Conservation (phyloP, 2,888 invertebrate genomes). For the Acleris literana region DNA sequence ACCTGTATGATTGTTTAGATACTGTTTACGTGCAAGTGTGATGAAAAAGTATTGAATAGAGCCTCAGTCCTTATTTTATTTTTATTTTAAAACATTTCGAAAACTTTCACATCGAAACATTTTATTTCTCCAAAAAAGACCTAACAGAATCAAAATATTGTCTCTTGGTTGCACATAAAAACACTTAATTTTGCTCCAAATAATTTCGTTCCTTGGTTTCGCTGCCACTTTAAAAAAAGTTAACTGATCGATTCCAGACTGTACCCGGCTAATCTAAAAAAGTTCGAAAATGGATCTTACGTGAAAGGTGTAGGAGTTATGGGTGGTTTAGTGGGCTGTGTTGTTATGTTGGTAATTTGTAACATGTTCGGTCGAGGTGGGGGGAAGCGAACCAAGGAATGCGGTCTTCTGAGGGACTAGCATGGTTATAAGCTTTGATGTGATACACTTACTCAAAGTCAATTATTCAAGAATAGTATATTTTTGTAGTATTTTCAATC, state of each 20-base stretch:
- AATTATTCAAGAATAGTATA: no score
- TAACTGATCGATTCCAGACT: slow-evolving; percentile 53
- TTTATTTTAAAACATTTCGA: no score
- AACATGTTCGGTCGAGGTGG: slow-evolving; percentile 58
- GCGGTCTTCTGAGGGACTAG: slow-evolving; percentile 76
- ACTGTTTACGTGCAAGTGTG: no score
- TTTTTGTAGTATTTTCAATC: no score
- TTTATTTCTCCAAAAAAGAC: slow-evolving; percentile 5
- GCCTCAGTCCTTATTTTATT: no score
- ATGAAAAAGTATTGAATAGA: no score
- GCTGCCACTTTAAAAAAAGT: slow-evolving; percentile 64
- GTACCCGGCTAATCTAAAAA: slow-evolving; percentile 8
- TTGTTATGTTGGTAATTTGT: slow-evolving; percentile 48
- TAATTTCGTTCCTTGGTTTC: slow-evolving; percentile 79
- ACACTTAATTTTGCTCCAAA: slow-evolving; percentile 73
- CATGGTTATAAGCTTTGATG: slow-evolving; percentile 32
- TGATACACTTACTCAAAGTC: neutral
- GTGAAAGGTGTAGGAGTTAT: slow-evolving; percentile 32
- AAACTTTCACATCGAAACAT: neutral
- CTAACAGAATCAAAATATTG: slow-evolving; percentile 30
- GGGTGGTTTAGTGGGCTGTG: slow-evolving; percentile 28
- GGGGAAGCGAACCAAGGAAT: slow-evolving; percentile 68
- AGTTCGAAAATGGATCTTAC: slow-evolving; percentile 46
- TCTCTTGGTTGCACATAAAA: slow-evolving; percentile 49
- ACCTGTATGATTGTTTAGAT: no score